Evolutionary conservation across 1,140 invertebrate species (phyloP), one percentile per base, ranked within the genome.

Genomic region (Helicoverpa armigera): DNA sequence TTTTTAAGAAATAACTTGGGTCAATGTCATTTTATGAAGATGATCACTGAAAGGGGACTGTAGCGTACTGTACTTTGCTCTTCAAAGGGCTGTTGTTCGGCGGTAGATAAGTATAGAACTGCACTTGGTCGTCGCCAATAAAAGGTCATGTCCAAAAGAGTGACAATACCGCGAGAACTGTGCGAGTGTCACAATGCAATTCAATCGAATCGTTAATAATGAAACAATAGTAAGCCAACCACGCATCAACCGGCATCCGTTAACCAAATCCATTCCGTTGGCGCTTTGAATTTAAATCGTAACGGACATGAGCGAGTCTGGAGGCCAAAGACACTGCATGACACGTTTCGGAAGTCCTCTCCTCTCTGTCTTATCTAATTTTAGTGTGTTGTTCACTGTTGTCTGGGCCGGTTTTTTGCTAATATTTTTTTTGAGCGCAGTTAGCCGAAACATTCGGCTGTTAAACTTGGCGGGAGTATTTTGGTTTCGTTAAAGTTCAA

Each of bases 231-330:
- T 79, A 79, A 53, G 29, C 48, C 29, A 29, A 35, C 69, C 50
- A 72, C 50, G 69, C 69, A 67, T 51, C 75, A 0, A 50, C 29
- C 18, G 51, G 80, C 86, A 86, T 91, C 89, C 89, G 89, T 86
- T 88, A 87, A 70, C 86, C 84, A 88, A 89, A 89, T 84, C 76
- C 82, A 79, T 84, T 78, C 73, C 86, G 87, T 87, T 89, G 87
- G 75, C 86, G 88, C 82, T 85, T 89, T 88, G 89, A 92, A 92
- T 92, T 91, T 86, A 88, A 92, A 92, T 86, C 82, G 83, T 86
- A 91, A 89, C 91, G 89, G 87, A 88, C 84, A 77, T 81, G 18
- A 69, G 74, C 63, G 12, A 13, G 10, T 58, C 56, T 63, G 58
- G 86, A 86, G 87, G 87, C 82, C 86, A 90, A 89, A 87, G 82